A percentile compares a stretch with the other conserved stretches of the same genome.
phyloP scores from a whole-genome alignment of 2,113 vertebrate species.

The Datnioides undecimradiatus region DNA sequence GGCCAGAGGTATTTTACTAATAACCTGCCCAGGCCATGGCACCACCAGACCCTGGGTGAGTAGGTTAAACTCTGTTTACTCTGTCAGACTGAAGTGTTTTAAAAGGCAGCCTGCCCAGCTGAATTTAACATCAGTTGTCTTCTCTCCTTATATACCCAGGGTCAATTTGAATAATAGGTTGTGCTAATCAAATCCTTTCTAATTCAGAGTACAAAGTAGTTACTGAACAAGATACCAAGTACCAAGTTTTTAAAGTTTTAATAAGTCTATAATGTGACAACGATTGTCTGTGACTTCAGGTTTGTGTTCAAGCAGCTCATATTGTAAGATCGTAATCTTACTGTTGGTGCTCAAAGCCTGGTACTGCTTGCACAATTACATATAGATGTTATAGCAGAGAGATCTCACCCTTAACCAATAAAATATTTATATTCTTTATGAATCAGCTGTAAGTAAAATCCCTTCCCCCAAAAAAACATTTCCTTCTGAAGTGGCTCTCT shows the following conservation, averaged over 20 bases:
- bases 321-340: conserved; percentile 38
- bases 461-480: too few species aligned
- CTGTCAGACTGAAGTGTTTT: conserved; percentile 6
- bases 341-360: conserved; percentile 58
- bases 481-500: too few species aligned
- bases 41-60: conserved; percentile 25
- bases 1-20: background rate
- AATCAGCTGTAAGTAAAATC: too few species aligned
- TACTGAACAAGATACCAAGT: conserved; percentile 27
- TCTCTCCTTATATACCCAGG: background rate
- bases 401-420: conserved; percentile 65
- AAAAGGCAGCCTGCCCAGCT: background rate
- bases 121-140: background rate
- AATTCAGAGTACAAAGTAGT: conserved; percentile 12
- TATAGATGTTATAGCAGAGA: conserved; percentile 60
- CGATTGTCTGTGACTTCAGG: background rate
- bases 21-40: background rate
- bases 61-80: conserved; percentile 47
- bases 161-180: background rate
- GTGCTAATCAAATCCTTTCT: conserved; percentile 43
- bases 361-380: conserved; percentile 71
- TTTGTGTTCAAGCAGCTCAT: conserved; percentile 21
- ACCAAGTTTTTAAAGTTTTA: background rate
- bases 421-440: conserved; percentile 81
- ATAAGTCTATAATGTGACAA: conserved; percentile 4